phyloP scores from a whole-genome alignment of 2,888 invertebrate species.

The Harpalus rufipes region DNA sequence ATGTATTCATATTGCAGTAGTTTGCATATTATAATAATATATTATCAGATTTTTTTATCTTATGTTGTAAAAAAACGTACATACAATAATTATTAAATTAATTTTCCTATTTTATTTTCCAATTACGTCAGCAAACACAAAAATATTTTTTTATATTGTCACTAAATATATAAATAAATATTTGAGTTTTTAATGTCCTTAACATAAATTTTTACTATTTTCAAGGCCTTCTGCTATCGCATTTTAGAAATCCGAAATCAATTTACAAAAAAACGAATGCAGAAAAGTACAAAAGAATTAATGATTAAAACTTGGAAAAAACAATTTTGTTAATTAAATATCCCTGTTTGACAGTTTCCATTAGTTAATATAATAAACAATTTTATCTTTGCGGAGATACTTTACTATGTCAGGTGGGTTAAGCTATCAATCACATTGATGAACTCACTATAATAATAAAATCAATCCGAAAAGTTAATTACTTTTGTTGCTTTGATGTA shows the following conservation, averaged over 20 bases:
- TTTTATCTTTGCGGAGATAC: conserved; percentile 43
- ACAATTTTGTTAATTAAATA: not conserved
- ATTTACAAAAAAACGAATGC: not conserved
- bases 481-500: not conserved
- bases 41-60: conserved; percentile 10
- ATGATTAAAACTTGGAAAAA: not conserved
- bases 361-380: conserved; percentile 19
- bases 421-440: conserved; percentile 39
- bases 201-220: too few species aligned
- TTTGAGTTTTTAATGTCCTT: too few species aligned
- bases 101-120: not conserved
- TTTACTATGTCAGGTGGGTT: conserved; percentile 43
- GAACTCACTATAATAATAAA: conserved; percentile 6
- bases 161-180: not conserved
- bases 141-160: not conserved
- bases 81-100: conserved; percentile 20
- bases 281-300: not conserved
- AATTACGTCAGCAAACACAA: not conserved
- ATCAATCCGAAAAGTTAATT: conserved; percentile 19
- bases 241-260: not conserved
- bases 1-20: conserved; percentile 15
- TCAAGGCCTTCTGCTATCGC: too few species aligned
- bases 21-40: conserved; percentile 18
- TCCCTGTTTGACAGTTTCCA: not conserved
- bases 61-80: conserved; percentile 6